Evolutionary conservation across 2,113 vertebrate genomes (phyloP).

Genomic region (Gavialis gangeticus): DNA sequence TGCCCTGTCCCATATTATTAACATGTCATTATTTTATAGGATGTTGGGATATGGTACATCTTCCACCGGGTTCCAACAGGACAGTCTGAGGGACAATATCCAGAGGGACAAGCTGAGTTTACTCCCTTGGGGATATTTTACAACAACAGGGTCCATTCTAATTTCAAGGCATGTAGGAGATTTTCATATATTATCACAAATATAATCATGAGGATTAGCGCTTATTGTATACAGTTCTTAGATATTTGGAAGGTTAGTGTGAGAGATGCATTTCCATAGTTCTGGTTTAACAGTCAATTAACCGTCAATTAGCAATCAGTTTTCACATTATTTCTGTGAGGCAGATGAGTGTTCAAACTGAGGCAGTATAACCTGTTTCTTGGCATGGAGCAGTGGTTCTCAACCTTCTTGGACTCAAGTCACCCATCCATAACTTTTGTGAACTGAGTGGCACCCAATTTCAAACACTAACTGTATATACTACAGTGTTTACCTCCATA

Average conservation of each 20-base stretch:
- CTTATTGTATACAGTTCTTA: background rate
- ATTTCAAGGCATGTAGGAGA: slow-evolving; percentile 57
- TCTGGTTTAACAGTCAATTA: background rate
- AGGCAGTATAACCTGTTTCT: background rate
- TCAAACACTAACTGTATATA: no score
- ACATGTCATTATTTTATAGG: slow-evolving; percentile 50
- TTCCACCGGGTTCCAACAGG: slow-evolving; percentile 56
- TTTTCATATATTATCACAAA: background rate
- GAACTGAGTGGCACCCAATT: no score
- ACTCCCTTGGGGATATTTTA: slow-evolving; percentile 63
- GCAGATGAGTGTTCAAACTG: background rate
- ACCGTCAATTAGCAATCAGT: no score
- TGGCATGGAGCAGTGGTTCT: no score
- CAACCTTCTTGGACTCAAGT: no score
- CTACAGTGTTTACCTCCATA: no score
- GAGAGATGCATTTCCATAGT: background rate
- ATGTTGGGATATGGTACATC: slow-evolving; percentile 66
- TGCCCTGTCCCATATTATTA: background rate
- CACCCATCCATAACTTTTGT: no score
- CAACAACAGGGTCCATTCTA: slow-evolving; percentile 71
- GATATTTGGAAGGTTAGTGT: background rate
- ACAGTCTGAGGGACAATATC: slow-evolving; percentile 50
- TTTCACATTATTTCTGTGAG: background rate
- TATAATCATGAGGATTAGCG: rapidly evolving
- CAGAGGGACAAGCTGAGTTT: slow-evolving; percentile 59